Conservation (phyloP, 2,888 invertebrate species). For the Drosophila sordidula region DNA sequence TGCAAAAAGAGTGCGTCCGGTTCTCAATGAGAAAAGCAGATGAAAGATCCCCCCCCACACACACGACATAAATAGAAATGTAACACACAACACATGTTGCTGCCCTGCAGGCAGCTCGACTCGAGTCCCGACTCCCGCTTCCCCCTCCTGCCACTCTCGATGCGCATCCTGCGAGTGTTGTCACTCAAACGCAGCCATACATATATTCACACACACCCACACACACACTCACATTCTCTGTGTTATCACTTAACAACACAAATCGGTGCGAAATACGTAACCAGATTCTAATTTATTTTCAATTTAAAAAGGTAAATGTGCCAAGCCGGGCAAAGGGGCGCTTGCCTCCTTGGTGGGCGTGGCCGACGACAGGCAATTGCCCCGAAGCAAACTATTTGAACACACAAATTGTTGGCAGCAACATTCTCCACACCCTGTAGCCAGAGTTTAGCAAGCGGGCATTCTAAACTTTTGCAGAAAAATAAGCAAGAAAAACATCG, state of each 20-base stretch:
- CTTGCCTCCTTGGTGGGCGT: constrained; percentile 23
- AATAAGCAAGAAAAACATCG: too few relatives aligned
- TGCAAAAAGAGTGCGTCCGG: constrained; percentile 55
- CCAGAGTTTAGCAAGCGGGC: not conserved
- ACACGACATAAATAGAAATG: constrained; percentile 71
- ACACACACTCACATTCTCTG: constrained; percentile 1
- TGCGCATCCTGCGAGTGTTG: constrained; percentile 38
- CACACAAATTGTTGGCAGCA: constrained; percentile 62
- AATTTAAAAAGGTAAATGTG: constrained; percentile 79
- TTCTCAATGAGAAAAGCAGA: constrained; percentile 51
- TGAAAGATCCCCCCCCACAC: constrained; percentile 24
- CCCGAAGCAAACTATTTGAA: constrained; percentile 72
- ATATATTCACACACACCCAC: constrained; percentile 19
- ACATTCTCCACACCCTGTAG: constrained; percentile 7
- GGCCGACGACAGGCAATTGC: constrained; percentile 61
- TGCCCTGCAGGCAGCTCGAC: constrained; percentile 63
- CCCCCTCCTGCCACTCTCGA: not conserved
- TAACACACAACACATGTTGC: constrained; percentile 75
- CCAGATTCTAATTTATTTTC: constrained; percentile 80
- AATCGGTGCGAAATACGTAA: constrained; percentile 78
- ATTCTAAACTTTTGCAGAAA: too few relatives aligned
- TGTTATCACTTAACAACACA: constrained; percentile 75
- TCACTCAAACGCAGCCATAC: constrained; percentile 49
- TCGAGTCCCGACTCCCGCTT: constrained; percentile 11
- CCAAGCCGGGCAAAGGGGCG: constrained; percentile 37